Conservation (phyloP, 1,140 invertebrate species). For the Drosophila setifemur region DNA sequence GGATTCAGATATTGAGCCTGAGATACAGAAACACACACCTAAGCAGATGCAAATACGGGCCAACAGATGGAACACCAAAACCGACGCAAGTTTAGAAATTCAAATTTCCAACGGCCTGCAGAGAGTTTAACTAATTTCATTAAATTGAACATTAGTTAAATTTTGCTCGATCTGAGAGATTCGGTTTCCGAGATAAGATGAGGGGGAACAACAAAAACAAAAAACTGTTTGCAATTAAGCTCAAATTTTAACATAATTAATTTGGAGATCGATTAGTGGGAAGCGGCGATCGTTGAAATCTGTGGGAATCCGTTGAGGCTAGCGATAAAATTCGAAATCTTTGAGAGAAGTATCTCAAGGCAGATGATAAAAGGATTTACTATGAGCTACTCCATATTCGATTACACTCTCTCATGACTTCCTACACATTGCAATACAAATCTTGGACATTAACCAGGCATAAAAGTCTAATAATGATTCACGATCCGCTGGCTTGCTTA, state of each 20-base stretch:
- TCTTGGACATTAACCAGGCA: conserved; percentile 45
- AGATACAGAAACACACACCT: conserved; percentile 49
- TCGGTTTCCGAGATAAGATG: conserved; percentile 27
- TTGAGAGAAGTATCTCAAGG: not conserved
- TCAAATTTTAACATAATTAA: conserved; percentile 69
- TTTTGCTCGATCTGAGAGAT: conserved; percentile 50
- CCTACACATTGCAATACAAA: conserved; percentile 5
- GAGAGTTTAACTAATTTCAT: conserved; percentile 71
- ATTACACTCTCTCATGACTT: conserved; percentile 15
- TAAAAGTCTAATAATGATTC: conserved; percentile 63
- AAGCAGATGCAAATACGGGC: too few species aligned
- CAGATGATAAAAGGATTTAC: conserved; percentile 7
- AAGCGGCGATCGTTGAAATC: conserved; percentile 13
- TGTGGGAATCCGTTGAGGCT: not conserved
- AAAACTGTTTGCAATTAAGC: conserved; percentile 61
- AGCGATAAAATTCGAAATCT: not conserved
- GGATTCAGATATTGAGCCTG: conserved; percentile 59
- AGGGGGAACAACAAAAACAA: not conserved
- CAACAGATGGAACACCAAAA: too few species aligned
- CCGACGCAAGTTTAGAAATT: conserved; percentile 38
- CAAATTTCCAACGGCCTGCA: conserved; percentile 28
- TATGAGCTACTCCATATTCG: conserved; percentile 11
- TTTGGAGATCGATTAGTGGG: conserved; percentile 48
- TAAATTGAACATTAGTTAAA: conserved; percentile 72
- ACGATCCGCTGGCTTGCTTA: conserved; percentile 66